Evolutionary conservation across 2,797 vertebrate species (phyloP).

Genomic region (Dicrostonyx torquatus): DNA sequence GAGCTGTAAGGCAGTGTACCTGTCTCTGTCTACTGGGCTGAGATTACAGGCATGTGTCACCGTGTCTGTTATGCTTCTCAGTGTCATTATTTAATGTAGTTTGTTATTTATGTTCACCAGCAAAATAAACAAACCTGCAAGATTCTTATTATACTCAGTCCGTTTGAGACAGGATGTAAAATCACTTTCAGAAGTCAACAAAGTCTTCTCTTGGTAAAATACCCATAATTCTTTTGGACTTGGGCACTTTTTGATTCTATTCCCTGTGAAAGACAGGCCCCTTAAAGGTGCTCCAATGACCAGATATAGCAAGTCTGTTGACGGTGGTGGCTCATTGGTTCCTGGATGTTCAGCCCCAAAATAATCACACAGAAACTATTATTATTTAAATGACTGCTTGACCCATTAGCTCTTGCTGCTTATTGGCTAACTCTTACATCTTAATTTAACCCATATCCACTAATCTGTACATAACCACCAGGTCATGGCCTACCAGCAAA

Average conservation of each 20-base stretch:
- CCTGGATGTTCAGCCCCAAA: too few relatives aligned
- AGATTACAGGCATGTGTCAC: not conserved
- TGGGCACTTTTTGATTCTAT: not conserved
- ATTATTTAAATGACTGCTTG: too few relatives aligned
- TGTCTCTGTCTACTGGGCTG: not conserved
- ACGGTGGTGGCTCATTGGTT: too few relatives aligned
- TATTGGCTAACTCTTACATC: too few relatives aligned
- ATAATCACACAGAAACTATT: too few relatives aligned
- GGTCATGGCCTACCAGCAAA: too few relatives aligned
- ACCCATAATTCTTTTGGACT: not conserved
- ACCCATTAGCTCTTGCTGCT: too few relatives aligned
- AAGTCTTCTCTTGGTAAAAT: not conserved
- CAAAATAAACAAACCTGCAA: not conserved
- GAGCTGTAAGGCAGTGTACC: not conserved
- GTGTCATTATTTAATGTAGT: not conserved
- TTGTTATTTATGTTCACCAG: not conserved
- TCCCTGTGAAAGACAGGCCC: not conserved
- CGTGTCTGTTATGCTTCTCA: not conserved
- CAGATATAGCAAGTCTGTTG: too few relatives aligned
- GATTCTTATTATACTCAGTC: not conserved
- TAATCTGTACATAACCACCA: too few relatives aligned
- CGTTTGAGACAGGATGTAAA: slow-evolving; percentile 5
- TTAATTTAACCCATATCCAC: too few relatives aligned
- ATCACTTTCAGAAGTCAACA: not conserved
- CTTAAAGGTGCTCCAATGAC: not conserved